Conservation (phyloP, 2,888 invertebrate genomes). For the Ormyrus labotus region DNA sequence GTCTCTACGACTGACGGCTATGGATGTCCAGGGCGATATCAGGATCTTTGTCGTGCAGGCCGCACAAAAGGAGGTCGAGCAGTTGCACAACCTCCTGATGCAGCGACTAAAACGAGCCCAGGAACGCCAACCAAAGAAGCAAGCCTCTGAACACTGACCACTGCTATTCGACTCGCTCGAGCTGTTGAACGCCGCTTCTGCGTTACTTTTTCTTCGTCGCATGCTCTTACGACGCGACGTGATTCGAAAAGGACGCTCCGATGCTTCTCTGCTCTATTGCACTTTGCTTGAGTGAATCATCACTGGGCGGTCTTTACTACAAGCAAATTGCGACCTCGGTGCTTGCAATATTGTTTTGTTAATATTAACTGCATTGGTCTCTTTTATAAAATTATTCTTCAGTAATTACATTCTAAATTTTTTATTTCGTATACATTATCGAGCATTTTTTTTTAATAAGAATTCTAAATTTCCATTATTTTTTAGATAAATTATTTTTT, state of each 20-base stretch:
- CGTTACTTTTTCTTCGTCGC: background rate
- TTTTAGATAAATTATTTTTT: too few species aligned
- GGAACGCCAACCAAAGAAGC: conserved; percentile 72
- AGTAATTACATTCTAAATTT: too few species aligned
- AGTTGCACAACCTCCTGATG: conserved; percentile 81
- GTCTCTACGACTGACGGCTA: conserved; percentile 91
- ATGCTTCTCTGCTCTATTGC: background rate
- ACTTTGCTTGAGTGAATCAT: background rate
- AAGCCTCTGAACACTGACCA: conserved; percentile 72
- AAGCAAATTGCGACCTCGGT: too few species aligned
- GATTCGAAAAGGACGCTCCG: background rate
- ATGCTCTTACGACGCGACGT: background rate
- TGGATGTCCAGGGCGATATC: conserved; percentile 88
- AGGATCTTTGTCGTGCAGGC: conserved; percentile 90
- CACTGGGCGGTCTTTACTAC: too few species aligned
- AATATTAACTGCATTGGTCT: too few species aligned
- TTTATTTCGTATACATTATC: too few species aligned
- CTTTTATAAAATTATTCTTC: too few species aligned
- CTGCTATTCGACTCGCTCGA: background rate
- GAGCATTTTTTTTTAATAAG: too few species aligned
- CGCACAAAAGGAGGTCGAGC: conserved; percentile 83
- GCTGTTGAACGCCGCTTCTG: background rate
- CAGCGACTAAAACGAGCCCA: conserved; percentile 78
- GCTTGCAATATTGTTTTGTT: too few species aligned
- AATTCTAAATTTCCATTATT: too few species aligned